Evolutionary conservation across 92 coral and sea anemone genomes (phyloP).

Genomic region (Scolanthus callimorphus): DNA sequence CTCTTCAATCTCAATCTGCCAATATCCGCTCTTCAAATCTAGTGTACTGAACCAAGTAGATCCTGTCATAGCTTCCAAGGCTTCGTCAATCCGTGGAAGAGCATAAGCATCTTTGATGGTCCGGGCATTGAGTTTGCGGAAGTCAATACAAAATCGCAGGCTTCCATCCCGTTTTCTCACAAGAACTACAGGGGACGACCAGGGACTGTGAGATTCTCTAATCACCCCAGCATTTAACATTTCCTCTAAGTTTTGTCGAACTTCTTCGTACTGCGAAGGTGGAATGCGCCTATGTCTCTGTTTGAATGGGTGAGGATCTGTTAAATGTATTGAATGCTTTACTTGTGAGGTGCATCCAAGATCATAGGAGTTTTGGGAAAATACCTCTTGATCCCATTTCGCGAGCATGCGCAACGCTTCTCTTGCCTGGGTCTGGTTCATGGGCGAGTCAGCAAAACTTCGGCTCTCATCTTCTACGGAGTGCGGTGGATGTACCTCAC

Average conservation of each 20-base stretch:
- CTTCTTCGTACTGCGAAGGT: slow-evolving; percentile 15
- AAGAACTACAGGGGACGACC: slow-evolving; percentile 11
- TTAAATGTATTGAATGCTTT: background rate
- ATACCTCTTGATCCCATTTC: slow-evolving; percentile 5
- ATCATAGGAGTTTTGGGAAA: slow-evolving; percentile 6
- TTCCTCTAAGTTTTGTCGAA: slow-evolving; percentile 10
- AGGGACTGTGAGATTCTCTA: too few species aligned
- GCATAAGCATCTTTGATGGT: slow-evolving; percentile 12
- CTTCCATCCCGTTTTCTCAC: slow-evolving; percentile 18
- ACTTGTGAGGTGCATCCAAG: slow-evolving; percentile 7
- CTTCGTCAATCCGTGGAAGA: slow-evolving; percentile 9
- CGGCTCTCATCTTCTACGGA: too few species aligned
- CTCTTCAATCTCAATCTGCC: background rate
- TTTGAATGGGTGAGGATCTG: slow-evolving; percentile 11
- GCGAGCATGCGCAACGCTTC: slow-evolving; percentile 12
- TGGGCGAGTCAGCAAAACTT: slow-evolving; percentile 6
- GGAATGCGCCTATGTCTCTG: slow-evolving; percentile 17
- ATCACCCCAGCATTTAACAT: too few species aligned
- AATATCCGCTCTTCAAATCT: slow-evolving; percentile 4
- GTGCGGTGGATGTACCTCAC: too few species aligned
- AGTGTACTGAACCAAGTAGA: slow-evolving; percentile 6
- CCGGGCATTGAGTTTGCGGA: slow-evolving; percentile 10
- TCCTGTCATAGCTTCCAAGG: slow-evolving; percentile 12
- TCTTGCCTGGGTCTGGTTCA: slow-evolving; percentile 1
- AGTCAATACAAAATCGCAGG: slow-evolving; percentile 11